Evolutionary conservation across 1,140 invertebrate genomes (phyloP).

Genomic region (Diachasma alloeum): DNA sequence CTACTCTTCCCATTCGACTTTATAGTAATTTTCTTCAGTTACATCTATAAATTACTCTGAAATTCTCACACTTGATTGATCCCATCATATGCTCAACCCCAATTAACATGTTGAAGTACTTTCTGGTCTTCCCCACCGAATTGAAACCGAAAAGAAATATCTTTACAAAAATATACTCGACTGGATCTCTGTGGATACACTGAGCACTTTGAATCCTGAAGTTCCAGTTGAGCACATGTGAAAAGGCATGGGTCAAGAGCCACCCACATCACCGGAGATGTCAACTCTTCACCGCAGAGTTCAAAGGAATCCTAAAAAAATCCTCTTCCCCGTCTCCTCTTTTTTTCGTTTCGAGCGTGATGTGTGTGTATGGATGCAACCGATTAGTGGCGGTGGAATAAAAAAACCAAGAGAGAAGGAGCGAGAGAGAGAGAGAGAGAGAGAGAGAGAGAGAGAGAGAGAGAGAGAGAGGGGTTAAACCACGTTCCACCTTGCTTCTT

Average conservation of each 20-base stretch:
- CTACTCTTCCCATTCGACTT: too few species aligned
- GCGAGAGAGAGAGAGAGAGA: slow-evolving; percentile 24
- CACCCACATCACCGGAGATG: slow-evolving; percentile 3
- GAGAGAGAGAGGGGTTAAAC: slow-evolving; percentile 39
- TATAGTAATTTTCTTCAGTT: too few species aligned
- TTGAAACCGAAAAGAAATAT: too few species aligned
- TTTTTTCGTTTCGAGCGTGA: background rate
- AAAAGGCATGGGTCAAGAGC: background rate
- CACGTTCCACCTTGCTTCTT: slow-evolving; percentile 19
- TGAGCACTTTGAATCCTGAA: background rate
- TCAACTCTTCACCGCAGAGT: background rate
- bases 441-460: too few species aligned
- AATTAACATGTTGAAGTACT: too few species aligned
- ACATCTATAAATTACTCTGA: too few species aligned
- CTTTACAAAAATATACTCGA: too few species aligned
- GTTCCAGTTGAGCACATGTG: background rate
- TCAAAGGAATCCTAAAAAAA: slow-evolving; percentile 17
- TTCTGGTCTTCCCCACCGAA: too few species aligned
- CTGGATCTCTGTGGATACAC: background rate
- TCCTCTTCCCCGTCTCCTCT: background rate
- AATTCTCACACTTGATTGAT: too few species aligned
- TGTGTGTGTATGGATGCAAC: slow-evolving; percentile 12
- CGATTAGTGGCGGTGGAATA: slow-evolving; percentile 18
- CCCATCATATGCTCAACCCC: too few species aligned
- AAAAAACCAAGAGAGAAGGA: slow-evolving; percentile 11